Percentiles rank a stretch among this genome's conserved stretches.
Conservation (phyloP, 1,140 invertebrate genomes). For the Cyrtorhinus lividipennis region DNA sequence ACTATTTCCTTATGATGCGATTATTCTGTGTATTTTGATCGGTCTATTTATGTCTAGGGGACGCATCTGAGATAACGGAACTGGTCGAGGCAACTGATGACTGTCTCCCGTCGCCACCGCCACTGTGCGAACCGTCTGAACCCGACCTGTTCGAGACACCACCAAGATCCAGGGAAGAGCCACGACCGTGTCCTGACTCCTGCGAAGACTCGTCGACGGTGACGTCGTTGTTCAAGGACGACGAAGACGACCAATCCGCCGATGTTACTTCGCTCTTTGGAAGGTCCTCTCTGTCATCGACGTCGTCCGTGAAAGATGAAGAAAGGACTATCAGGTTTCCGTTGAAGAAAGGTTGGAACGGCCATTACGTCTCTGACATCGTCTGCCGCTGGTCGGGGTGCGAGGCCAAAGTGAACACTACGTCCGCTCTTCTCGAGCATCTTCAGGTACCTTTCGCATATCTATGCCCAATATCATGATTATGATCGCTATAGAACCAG, state of each 20-base stretch:
- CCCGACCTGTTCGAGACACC: background rate
- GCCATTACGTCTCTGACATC: constrained; percentile 34
- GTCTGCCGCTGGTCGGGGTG: constrained; percentile 77
- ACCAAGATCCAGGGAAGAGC: background rate
- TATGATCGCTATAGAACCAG: too few relatives aligned
- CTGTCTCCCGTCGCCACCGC: background rate
- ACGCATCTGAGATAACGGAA: background rate
- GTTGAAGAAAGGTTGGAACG: constrained; percentile 34
- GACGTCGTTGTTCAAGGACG: background rate
- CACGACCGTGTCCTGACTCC: background rate
- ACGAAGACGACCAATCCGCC: background rate
- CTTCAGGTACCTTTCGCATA: constrained; percentile 73
- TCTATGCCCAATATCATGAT: too few relatives aligned
- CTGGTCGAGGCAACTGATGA: background rate
- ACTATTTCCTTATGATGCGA: too few relatives aligned
- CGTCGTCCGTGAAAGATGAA: background rate
- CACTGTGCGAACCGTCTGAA: background rate
- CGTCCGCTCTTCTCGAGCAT: constrained; percentile 70
- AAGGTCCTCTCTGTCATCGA: background rate
- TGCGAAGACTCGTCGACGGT: background rate
- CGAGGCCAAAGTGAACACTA: constrained; percentile 56
- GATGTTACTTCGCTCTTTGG: background rate
- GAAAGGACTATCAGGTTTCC: constrained; percentile 41
- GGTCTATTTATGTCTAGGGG: too few relatives aligned
- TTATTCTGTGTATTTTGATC: too few relatives aligned